These are phyloP conservation scores for Actinia tenebrosa DNA, from an alignment of 64 coral and sea anemone species.

Conservation along the genomic window DNA sequence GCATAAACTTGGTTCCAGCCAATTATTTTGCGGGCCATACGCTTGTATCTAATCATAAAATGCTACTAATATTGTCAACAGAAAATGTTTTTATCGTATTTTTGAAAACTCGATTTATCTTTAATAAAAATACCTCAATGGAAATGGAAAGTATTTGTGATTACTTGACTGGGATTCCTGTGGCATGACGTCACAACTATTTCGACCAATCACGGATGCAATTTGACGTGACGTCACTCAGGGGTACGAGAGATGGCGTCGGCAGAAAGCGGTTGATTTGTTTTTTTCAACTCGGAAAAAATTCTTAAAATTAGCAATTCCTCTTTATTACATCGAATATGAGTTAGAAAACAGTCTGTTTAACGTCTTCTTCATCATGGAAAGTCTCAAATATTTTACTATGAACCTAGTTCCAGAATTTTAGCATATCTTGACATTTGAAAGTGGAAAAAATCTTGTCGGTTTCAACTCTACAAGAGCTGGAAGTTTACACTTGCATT, in stretches of 20 bases:
- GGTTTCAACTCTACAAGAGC: neutral
- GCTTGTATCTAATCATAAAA: neutral
- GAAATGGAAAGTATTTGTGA: too few species aligned
- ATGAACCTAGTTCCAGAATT: neutral
- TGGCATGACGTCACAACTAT: neutral
- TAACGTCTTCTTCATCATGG: neutral
- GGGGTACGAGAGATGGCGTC: constrained; percentile 9
- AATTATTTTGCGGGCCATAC: neutral
- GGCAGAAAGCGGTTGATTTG: neutral
- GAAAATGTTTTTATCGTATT: neutral
- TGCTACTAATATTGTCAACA: neutral
- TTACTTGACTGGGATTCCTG: neutral
- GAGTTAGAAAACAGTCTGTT: neutral
- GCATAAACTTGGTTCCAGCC: neutral
- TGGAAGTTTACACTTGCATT: neutral
- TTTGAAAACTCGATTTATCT: neutral
- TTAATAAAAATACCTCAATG: too few species aligned
- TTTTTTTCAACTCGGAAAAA: neutral
- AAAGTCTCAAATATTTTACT: neutral
- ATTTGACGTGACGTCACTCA: neutral
- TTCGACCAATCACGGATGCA: neutral
- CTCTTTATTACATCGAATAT: neutral
- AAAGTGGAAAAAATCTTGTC: neutral
- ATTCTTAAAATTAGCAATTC: neutral
- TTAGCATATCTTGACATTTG: neutral